A percentile compares a stretch with the other conserved stretches of the same genome.
Evolutionary conservation across 2,797 vertebrate species (phyloP).

Genomic region (Molossus molossus): DNA sequence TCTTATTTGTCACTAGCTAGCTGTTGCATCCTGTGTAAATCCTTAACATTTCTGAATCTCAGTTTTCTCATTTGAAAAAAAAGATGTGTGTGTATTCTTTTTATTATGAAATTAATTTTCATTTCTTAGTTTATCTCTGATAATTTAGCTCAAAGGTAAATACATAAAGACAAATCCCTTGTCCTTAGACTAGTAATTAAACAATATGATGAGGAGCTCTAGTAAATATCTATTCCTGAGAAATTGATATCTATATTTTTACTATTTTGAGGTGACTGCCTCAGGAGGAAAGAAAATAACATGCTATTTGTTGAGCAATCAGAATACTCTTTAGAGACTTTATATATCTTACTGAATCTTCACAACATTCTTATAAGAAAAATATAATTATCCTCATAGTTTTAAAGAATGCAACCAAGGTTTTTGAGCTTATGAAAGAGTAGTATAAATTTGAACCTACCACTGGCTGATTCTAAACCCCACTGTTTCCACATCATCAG

Average conservation of each 20-base stretch:
- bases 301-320: slow-evolving; percentile 1
- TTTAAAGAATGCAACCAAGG: neutral
- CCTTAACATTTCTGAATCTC: neutral
- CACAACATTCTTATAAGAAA: neutral
- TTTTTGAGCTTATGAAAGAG: slow-evolving; percentile 1
- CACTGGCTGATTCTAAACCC: neutral
- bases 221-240: neutral
- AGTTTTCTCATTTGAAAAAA: slow-evolving; percentile 16
- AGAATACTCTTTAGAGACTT: neutral
- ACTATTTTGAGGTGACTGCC: neutral
- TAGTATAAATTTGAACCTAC: neutral
- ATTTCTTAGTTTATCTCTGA: slow-evolving; percentile 22
- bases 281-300: neutral
- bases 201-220: neutral
- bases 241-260: neutral
- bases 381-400: neutral
- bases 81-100: neutral
- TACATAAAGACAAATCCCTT: neutral
- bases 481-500: neutral
- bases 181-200: neutral
- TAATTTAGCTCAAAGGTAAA: neutral
- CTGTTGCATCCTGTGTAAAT: neutral
- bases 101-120: neutral
- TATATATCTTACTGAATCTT: neutral
- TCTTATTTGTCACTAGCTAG: neutral